Base-by-base conservation (phyloP, 2,888 invertebrate species). In the Ischnus inquisitorius region DNA sequence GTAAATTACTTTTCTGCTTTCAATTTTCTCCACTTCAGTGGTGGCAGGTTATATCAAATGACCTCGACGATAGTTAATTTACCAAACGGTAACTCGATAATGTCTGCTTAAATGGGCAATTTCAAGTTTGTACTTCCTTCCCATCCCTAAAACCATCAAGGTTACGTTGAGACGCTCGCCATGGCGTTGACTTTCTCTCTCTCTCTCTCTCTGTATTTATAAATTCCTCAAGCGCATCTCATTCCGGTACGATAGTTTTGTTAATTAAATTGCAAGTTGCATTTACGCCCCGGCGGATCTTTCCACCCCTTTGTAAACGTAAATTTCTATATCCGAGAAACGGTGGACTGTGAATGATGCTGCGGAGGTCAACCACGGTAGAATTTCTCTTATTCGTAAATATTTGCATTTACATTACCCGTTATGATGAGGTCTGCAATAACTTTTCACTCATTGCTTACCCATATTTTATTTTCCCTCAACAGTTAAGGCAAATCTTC, bases 31-130 rank as follows among this genome's bases (percentile, higher is more conserved):
- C 10, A n/a, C 28, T 28, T 14, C 14, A 46, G 14, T 19, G 14
- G 57, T 60, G 57, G 57, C 57, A 12, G 57, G 25, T 5, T 25
- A 34, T 22, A 60, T 60, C 5, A 60, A 60, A 60, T 12, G 14
- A 25, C 25, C 25, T 14, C 57, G 19, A n/a, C 28, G 57, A 60
- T 60, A 60, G 57, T 68, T 43, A 57, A 41, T 68, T 46, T 41
- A 46, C 48, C 10, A 46, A 64, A 28, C 25, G 25, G 14, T 68
- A 74, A 80, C 67, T 74, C 79, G 22, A 80, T 80, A 67, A 46
- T n/a, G 51, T 60, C 74, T 67, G 57, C 25, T 67, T 60, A 74
- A 80, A 74, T 74, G 67, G 79, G 74, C 79, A 80, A 80, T 80
- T 68, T 67, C 67, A 74, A 67, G 74, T 80, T 80, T 80, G 60